Conservation (phyloP, 2,797 vertebrate genomes). For the Protonibea diacanthus region DNA sequence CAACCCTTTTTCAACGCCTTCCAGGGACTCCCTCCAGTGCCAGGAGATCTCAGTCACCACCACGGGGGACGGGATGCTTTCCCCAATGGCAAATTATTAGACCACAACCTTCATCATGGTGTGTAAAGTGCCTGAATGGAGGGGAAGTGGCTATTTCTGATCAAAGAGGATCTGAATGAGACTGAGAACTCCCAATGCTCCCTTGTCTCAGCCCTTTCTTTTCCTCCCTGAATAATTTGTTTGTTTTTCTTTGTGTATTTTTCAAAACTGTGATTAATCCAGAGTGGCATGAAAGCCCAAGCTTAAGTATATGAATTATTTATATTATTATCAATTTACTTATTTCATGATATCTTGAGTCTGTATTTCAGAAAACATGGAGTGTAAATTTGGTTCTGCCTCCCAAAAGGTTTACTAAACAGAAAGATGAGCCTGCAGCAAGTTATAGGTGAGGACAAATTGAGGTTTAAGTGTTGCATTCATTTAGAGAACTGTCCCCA, state of each 20-base stretch:
- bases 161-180: constrained; percentile 57
- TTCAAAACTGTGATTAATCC: constrained; percentile 51
- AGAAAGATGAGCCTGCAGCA: constrained; percentile 33
- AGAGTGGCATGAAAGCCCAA: constrained; percentile 49
- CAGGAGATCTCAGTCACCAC: constrained; percentile 65
- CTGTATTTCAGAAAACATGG: constrained; percentile 44
- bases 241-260: constrained; percentile 56
- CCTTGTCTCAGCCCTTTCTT: constrained; percentile 42
- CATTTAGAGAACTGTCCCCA: constrained; percentile 21
- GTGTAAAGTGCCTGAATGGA: constrained; percentile 61
- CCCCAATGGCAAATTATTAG: constrained; percentile 66
- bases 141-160: constrained; percentile 58
- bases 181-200: constrained; percentile 34
- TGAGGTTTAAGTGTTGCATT: constrained; percentile 29
- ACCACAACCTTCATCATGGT: constrained; percentile 63
- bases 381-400: constrained; percentile 35
- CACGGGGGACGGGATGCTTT: constrained; percentile 54
- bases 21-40: constrained; percentile 43
- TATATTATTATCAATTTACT: constrained; percentile 52
- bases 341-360: constrained; percentile 51
- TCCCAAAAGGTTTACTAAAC: constrained; percentile 55
- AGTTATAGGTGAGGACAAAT: constrained; percentile 48
- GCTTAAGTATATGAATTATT: constrained; percentile 67
- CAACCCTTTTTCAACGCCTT: constrained; percentile 54
- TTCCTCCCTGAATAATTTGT: constrained; percentile 42